Evolutionary conservation across 1,140 invertebrate species (phyloP), one percentile per base, ranked within the genome.

Genomic region (Monochamus saltuarius): DNA sequence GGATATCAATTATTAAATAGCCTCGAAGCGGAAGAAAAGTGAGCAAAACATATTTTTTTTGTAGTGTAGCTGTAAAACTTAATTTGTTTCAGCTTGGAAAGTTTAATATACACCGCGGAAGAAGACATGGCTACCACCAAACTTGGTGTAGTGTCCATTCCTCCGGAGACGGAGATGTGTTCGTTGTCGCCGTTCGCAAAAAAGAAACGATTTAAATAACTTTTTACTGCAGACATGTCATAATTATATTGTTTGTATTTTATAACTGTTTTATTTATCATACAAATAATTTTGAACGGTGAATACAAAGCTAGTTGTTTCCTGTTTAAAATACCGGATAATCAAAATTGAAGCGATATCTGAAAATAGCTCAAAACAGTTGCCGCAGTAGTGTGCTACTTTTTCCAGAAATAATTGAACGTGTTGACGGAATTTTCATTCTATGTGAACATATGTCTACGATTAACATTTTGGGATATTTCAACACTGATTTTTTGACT

Each of bases 1-100:
- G 66, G 66, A 7, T 70, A 58, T 56, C 68, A 72, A 53, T 49
- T 72, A 7, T 56, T 72, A 11, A 70, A 61, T 50, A 71, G 65
- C 55, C 53, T 72, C 36, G 70, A 72, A 64, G 66, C 68, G 54
- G 70, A 56, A 43, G 53, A 56, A 34, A 56, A 45, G 49, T 51
- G 6, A 35, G 49, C 8, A 3, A 40, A 40, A 43, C 1, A 13
- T 4, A 2, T 6, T 43, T 43, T 43, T 11, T 43, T 10, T 43
- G 39, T 7, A 43, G n/a, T 16, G 9, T 7, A 16, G 7, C 9
- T 16, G 14, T 43, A 8, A 43, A 9, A 43, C 9, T 43, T 9
- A 16, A 10, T 9, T 43, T 43, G 10, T 43, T 43, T 43, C 13
- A 43, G 7, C 39, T 53, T 40, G 40, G 36, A 39, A 53, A 22